Evolutionary conservation across 2,797 vertebrate genomes (phyloP).

Genomic region (Tauraco hartlaubi): DNA sequence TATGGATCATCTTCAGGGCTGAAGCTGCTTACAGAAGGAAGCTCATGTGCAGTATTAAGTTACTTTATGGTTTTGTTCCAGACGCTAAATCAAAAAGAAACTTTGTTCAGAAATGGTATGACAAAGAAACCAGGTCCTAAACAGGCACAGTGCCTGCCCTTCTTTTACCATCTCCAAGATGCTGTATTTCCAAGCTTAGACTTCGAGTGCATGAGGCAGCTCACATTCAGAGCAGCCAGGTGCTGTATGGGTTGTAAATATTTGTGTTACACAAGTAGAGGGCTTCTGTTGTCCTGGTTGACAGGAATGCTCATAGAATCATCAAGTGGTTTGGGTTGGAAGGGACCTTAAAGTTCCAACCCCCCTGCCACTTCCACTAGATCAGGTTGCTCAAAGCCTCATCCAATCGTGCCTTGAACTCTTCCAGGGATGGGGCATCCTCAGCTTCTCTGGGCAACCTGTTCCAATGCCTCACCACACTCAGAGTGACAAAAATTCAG

Average conservation of each 20-base stretch:
- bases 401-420: no score
- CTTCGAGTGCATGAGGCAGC: neutral
- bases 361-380: no score
- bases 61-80: conserved; percentile 25
- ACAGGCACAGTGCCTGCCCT: neutral
- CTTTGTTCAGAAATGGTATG: neutral
- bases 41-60: neutral
- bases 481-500: no score
- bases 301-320: neutral
- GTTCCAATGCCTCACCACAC: no score
- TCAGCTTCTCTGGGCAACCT: no score
- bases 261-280: neutral
- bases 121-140: neutral
- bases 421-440: no score
- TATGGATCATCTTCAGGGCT: conserved; percentile 32
- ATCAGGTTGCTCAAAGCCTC: no score
- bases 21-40: conserved; percentile 35
- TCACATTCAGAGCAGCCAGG: neutral
- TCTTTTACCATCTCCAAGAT: neutral
- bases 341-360: no score
- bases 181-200: neutral
- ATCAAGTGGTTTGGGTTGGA: no score
- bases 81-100: neutral
- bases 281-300: neutral
- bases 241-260: neutral